A percentile compares a stretch with the other conserved stretches of the same genome.
phyloP scores from a whole-genome alignment of 2,888 invertebrate genomes.

The Bibio marci region DNA sequence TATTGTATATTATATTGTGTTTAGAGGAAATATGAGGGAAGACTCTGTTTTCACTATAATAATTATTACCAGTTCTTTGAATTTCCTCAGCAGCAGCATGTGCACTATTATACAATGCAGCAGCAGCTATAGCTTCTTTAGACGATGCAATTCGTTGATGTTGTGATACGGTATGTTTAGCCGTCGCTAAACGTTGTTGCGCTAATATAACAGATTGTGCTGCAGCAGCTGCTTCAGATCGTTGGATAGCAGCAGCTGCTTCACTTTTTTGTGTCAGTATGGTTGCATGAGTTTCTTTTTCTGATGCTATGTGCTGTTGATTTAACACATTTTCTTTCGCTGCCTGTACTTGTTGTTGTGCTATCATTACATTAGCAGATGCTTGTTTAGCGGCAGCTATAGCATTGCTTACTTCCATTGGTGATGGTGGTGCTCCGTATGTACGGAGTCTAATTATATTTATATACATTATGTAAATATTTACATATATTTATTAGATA shows the following conservation, averaged over 20 bases:
- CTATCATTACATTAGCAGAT: constrained; percentile 47
- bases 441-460: no score
- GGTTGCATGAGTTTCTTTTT: constrained; percentile 55
- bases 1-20: not conserved
- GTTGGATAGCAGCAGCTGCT: constrained; percentile 46
- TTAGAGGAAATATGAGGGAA: not conserved
- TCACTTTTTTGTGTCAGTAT: constrained; percentile 43
- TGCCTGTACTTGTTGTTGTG: constrained; percentile 54
- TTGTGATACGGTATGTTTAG: constrained; percentile 51
- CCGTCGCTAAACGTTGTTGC: constrained; percentile 50
- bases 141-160: constrained; percentile 55
- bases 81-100: constrained; percentile 51
- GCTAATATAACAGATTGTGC: constrained; percentile 47
- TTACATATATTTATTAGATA: no score
- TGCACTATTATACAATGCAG: constrained; percentile 50
- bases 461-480: no score
- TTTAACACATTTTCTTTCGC: constrained; percentile 54
- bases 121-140: constrained; percentile 54
- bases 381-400: constrained; percentile 60
- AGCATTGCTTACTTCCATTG: constrained; percentile 51
- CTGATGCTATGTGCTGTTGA: constrained; percentile 53
- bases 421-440: constrained; percentile 24
- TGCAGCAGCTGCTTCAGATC: constrained; percentile 47
- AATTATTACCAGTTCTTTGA: constrained; percentile 37
- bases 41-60: not conserved